Evolutionary conservation across 2,113 vertebrate genomes (phyloP).

Genomic region (Terrapene triunguis): DNA sequence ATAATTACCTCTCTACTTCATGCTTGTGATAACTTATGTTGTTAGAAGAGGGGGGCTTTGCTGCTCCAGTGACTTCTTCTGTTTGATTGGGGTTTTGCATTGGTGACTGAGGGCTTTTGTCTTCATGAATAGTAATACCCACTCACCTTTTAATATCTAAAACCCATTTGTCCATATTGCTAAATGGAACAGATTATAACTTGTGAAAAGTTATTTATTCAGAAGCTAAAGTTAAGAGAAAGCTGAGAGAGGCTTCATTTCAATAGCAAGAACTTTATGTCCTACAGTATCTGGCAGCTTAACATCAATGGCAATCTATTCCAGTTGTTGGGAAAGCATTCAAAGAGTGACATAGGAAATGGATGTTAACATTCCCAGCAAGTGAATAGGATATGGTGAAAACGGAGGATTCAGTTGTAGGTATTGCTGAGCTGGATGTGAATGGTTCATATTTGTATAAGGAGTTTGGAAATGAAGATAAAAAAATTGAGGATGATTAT

Average conservation of each 20-base stretch:
- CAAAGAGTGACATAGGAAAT: background rate
- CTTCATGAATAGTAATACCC: background rate
- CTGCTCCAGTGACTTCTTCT: constrained; percentile 9
- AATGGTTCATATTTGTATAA: background rate
- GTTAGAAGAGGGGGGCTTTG: constrained; percentile 30
- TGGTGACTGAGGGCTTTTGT: background rate
- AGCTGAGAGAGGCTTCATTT: background rate
- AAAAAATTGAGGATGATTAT: background rate
- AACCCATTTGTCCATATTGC: background rate
- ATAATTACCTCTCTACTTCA: constrained; percentile 23
- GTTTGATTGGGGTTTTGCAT: background rate
- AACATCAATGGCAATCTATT: background rate
- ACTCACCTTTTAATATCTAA: background rate
- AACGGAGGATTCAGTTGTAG: background rate
- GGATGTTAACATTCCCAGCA: background rate
- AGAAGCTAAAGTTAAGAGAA: background rate
- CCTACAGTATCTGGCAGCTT: background rate
- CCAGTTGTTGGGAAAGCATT: background rate
- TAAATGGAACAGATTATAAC: no score
- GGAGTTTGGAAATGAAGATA: background rate
- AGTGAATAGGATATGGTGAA: background rate
- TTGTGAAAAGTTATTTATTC: no score
- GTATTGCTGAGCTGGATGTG: background rate
- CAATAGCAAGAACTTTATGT: background rate
- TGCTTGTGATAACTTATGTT: constrained; percentile 16